Evolutionary conservation across 2,113 vertebrate genomes (phyloP).

Genomic region (Spermophilus dauricus): DNA sequence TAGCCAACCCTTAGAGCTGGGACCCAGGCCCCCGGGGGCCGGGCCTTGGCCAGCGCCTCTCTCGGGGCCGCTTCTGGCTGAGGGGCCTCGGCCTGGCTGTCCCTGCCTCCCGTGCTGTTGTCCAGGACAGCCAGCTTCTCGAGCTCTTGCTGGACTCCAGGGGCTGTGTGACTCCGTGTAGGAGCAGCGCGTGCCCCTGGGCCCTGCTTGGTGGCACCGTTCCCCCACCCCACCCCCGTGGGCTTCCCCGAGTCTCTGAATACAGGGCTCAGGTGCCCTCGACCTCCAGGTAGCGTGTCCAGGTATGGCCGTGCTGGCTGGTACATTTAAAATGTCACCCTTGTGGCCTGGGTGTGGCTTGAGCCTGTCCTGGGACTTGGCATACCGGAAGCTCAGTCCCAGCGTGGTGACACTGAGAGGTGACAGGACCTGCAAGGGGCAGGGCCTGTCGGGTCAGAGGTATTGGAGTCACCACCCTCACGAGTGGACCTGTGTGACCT

Average conservation of each 20-base stretch:
- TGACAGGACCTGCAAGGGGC: background rate
- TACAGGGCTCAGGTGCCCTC: background rate
- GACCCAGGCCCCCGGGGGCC: no score
- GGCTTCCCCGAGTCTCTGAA: background rate
- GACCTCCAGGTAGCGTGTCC: background rate
- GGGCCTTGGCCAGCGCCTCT: background rate
- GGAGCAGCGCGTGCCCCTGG: background rate
- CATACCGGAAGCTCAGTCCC: background rate
- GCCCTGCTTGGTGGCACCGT: background rate
- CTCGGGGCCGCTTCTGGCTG: background rate
- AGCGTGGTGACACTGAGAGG: background rate
- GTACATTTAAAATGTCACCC: background rate
- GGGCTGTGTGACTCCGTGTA: background rate
- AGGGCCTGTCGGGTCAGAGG: background rate
- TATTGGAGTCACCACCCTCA: no score
- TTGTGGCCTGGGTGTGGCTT: background rate
- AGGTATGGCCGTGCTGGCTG: background rate
- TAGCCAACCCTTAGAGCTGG: no score
- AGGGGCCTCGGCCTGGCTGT: background rate
- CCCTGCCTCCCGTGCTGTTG: background rate
- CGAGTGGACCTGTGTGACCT: no score
- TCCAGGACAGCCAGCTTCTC: background rate
- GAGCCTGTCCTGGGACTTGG: background rate
- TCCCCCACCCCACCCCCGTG: background rate
- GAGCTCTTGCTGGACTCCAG: background rate